Base-by-base conservation (phyloP, 2,888 invertebrate species). In the Heliconius erato region DNA sequence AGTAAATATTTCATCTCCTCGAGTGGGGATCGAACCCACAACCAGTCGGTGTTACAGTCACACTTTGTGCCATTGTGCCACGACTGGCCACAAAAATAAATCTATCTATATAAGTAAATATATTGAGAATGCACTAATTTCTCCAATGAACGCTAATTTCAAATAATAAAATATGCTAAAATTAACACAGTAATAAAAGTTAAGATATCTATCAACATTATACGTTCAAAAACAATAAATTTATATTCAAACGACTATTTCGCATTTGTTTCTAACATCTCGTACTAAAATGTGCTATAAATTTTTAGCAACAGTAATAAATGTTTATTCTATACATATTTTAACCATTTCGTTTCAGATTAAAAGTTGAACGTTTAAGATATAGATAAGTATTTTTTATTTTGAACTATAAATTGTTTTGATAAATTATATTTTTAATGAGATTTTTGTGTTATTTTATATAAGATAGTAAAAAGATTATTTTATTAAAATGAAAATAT, bases 211-310 rank as follows among this genome's bases (percentile, higher is more conserved):
- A 54, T 80, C 35, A 76, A 7, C 12, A 6, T n/a, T 59, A 76
- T 54, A 28, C 40, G 68, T 80, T 74, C 28, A 59, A 80, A 80
- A 76, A 72, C 14, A 23, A 26, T 26, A 76, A 35, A 80, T 80
- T 76, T 69, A 59, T 44, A 76, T 80, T 28, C 59, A 80, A 76
- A 80, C 40, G n/a, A 59, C 54, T 44, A 3, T 69, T 80, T 76
- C 54, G 68, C 59, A 68, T 76, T 80, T 68, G 19, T 68, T 76
- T 80, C 76, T 40, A 44, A 7, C 26, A 72, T 72, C 44, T 59
- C 6, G 74, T 63, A 63, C 35, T 54, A 54, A 71, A 71, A 54
- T 23, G 32, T 35, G 35, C 76, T 35, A 76, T 76, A 35, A 76
- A 40, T 35, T 35, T 35, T 76, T 63, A 40, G 35, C 35, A 40